phyloP scores from a whole-genome alignment of 2,888 invertebrate genomes.

The Timema podura region DNA sequence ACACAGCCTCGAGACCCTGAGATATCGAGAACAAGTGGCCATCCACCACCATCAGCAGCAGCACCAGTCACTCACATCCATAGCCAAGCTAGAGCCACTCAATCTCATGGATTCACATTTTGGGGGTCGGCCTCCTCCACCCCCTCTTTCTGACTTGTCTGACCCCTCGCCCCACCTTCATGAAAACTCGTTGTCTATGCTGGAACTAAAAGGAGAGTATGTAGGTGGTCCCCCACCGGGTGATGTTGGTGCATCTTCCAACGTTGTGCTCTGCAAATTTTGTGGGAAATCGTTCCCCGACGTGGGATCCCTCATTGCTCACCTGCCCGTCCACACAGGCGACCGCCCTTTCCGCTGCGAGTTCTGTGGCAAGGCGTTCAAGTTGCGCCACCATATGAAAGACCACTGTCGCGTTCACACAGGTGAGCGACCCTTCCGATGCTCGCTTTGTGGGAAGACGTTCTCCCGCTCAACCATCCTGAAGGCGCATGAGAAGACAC shows the following conservation, averaged over 20 bases:
- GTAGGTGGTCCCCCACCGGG: constrained; percentile 41
- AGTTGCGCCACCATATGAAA: constrained; percentile 89
- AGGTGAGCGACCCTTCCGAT: constrained; percentile 85
- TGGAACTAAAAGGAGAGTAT: constrained; percentile 30
- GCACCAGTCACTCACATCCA: constrained; percentile 38
- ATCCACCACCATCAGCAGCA: constrained; percentile 49
- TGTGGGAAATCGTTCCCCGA: constrained; percentile 91
- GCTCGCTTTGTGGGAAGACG: constrained; percentile 84
- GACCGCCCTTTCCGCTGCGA: constrained; percentile 91
- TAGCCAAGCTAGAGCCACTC: constrained; percentile 39
- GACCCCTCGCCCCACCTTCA: constrained; percentile 23
- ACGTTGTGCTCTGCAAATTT: constrained; percentile 84
- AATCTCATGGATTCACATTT: constrained; percentile 41
- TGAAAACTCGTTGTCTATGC: constrained; percentile 28
- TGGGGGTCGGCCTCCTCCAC: constrained; percentile 30
- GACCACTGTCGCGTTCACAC: constrained; percentile 91
- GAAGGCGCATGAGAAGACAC: constrained; percentile 90
- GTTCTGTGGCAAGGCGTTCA: constrained; percentile 91
- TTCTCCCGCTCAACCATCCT: constrained; percentile 87
- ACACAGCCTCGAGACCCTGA: constrained; percentile 82
- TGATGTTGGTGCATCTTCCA: constrained; percentile 23
- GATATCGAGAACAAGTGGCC: constrained; percentile 72
- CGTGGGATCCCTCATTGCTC: constrained; percentile 80
- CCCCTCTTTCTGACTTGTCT: constrained; percentile 31
- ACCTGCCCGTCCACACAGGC: constrained; percentile 84